A percentile compares a stretch with the other conserved stretches of the same genome.
Conservation (phyloP, 2,797 vertebrate genomes). For the Melanotaenia nigrans region DNA sequence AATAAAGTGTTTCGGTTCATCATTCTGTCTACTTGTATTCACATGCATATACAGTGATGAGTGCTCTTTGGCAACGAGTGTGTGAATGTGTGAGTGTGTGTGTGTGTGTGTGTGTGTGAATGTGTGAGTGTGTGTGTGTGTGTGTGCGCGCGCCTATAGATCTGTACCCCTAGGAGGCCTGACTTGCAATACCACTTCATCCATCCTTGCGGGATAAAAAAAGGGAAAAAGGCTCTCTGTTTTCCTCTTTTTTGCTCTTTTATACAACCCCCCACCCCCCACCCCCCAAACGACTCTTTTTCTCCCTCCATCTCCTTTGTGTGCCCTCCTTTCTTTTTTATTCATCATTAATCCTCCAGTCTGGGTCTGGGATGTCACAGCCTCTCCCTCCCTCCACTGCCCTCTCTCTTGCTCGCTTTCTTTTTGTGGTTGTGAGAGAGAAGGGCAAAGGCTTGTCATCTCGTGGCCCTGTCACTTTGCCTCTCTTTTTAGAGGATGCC, state of each 20-base stretch:
- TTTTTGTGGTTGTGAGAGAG: conserved; percentile 29
- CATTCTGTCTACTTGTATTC: conserved; percentile 37
- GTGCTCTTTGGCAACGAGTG: conserved; percentile 20
- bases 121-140: no score
- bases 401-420: conserved; percentile 39
- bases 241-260: conserved; percentile 26
- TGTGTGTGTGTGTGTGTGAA: conserved; percentile 7
- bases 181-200: conserved; percentile 71
- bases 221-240: conserved; percentile 15
- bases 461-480: conserved; percentile 55
- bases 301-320: conserved; percentile 71
- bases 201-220: conserved; percentile 62
- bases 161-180: conserved; percentile 64
- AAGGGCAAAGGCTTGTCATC: conserved; percentile 58
- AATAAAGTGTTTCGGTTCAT: conserved; percentile 34
- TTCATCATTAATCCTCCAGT: conserved; percentile 74
- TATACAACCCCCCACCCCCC: conserved; percentile 1
- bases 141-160: conserved; percentile 43
- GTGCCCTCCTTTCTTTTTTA: conserved; percentile 70
- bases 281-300: conserved; percentile 20
- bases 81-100: conserved; percentile 19
- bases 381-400: conserved; percentile 53
- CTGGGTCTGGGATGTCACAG: conserved; percentile 78
- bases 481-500: conserved; percentile 52
- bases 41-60: conserved; percentile 25